Conservation (phyloP, 2,113 vertebrate species). For the Leptodactylus fuscus region DNA sequence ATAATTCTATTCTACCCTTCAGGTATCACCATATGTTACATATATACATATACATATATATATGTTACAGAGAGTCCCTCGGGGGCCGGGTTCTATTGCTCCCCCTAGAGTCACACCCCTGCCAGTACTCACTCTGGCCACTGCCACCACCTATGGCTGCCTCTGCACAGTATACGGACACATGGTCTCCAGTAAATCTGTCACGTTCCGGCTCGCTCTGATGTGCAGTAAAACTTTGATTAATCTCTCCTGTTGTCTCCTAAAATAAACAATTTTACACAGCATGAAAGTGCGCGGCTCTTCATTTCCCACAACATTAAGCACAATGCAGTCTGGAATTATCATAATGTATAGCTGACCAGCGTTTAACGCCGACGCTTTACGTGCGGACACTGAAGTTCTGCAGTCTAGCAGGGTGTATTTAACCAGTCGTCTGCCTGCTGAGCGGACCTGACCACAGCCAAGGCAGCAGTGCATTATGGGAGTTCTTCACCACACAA, state of each 20-base stretch:
- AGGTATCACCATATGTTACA: too few species aligned
- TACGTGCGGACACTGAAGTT: not conserved
- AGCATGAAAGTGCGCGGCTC: constrained; percentile 45
- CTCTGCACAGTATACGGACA: not conserved
- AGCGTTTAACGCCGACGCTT: constrained; percentile 9
- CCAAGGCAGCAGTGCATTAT: not conserved
- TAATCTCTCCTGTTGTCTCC: constrained; percentile 57
- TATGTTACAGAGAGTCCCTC: too few species aligned
- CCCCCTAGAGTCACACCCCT: too few species aligned
- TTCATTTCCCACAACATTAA: constrained; percentile 60
- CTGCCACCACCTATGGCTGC: not conserved
- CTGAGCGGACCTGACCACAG: not conserved
- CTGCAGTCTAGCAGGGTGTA: constrained; percentile 12
- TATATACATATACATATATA: too few species aligned
- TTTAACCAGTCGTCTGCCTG: not conserved
- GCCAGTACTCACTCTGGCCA: too few species aligned
- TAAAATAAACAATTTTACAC: constrained; percentile 59
- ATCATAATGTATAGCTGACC: constrained; percentile 57
- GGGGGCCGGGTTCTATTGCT: too few species aligned
- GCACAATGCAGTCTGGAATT: constrained; percentile 55
- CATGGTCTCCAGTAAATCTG: not conserved
- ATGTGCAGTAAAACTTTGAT: constrained; percentile 56
- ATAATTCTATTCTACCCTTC: too few species aligned
- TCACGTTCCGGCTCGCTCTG: not conserved
- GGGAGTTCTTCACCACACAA: not conserved